Conservation (phyloP, 2,888 invertebrate species). For the Hypomecis punctinalis region DNA sequence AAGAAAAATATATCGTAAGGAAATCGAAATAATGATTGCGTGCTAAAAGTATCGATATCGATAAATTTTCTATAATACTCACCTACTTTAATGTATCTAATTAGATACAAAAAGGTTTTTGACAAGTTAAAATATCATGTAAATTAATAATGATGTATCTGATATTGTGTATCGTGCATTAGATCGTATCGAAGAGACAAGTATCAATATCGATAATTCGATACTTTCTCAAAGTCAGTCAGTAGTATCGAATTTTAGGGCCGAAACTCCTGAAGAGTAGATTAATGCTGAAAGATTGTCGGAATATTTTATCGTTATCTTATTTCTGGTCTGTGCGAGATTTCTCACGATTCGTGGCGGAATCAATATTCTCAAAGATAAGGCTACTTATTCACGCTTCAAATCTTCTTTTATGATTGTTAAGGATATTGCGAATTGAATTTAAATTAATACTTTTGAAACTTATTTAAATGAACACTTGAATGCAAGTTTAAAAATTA, state of each 20-base stretch:
- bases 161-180: neutral
- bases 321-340: slow-evolving; percentile 45
- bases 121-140: no score
- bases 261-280: slow-evolving; percentile 55
- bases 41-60: no score
- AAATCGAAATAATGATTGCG: no score
- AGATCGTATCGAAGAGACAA: neutral
- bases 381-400: slow-evolving; percentile 15
- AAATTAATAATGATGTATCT: no score
- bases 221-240: slow-evolving; percentile 1
- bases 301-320: slow-evolving; percentile 54
- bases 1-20: no score
- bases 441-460: neutral
- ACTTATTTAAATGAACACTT: no score
- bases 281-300: slow-evolving; percentile 61
- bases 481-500: no score
- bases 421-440: neutral
- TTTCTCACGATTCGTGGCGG: slow-evolving; percentile 23
- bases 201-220: slow-evolving; percentile 1
- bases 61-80: no score
- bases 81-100: no score
- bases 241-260: slow-evolving; percentile 24
- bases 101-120: no score
- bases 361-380: slow-evolving; percentile 27
- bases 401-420: slow-evolving; percentile 15